Evolutionary conservation across 2,888 invertebrate species (phyloP).

Genomic region (Mermis nigrescens): DNA sequence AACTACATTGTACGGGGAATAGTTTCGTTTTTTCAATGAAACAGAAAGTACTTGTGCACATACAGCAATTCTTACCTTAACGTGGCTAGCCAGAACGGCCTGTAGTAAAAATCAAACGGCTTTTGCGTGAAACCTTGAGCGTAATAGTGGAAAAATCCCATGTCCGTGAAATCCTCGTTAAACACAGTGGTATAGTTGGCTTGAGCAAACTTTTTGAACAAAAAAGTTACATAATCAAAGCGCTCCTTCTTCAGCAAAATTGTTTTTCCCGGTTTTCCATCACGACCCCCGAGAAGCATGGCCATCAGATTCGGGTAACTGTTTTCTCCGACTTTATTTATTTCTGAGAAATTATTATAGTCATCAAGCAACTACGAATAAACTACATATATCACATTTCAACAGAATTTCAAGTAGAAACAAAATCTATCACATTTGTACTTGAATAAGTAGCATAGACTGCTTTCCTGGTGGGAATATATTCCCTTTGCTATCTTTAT

Average conservation of each 20-base stretch:
- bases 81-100: not conserved
- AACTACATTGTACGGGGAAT: too few species aligned
- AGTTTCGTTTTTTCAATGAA: too few species aligned
- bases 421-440: too few species aligned
- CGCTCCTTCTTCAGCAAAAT: not conserved
- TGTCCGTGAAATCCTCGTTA: slow-evolving; percentile 9
- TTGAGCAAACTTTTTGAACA: slow-evolving; percentile 1
- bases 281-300: not conserved
- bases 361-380: too few species aligned
- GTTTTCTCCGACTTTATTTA: slow-evolving; percentile 5
- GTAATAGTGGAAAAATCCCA: slow-evolving; percentile 9
- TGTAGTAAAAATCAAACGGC: slow-evolving; percentile 6
- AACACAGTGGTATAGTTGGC: slow-evolving; percentile 6
- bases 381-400: too few species aligned
- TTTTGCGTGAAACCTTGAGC: slow-evolving; percentile 3
- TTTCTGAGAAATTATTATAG: not conserved
- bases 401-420: too few species aligned
- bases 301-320: slow-evolving; percentile 9
- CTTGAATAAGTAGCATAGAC: too few species aligned
- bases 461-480: too few species aligned
- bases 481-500: too few species aligned
- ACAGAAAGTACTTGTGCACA: too few species aligned
- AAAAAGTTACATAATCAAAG: not conserved
- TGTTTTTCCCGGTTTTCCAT: not conserved
- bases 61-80: too few species aligned